Conservation (phyloP, 1,140 invertebrate genomes). For the Procambarus clarkii region DNA sequence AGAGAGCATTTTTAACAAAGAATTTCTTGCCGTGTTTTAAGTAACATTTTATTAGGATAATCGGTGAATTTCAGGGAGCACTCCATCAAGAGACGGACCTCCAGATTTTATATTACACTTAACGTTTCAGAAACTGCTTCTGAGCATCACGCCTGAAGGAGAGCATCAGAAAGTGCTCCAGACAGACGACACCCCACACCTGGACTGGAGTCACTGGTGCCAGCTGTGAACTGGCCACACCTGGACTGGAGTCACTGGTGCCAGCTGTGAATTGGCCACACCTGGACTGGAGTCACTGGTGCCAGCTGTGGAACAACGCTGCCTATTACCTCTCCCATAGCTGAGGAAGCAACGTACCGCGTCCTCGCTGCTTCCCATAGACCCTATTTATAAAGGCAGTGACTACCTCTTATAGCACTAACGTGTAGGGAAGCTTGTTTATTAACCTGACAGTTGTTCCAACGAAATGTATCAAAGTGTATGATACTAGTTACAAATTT, state of each 20-base stretch:
- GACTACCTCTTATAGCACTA: background rate
- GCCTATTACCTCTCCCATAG: background rate
- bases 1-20: too few relatives aligned
- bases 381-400: background rate
- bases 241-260: too few relatives aligned
- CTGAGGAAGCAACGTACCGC: background rate
- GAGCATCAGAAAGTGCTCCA: constrained; percentile 78
- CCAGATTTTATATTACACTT: constrained; percentile 1
- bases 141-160: constrained; percentile 78
- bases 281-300: background rate
- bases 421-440: background rate
- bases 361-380: background rate
- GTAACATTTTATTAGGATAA: too few relatives aligned
- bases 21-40: too few relatives aligned
- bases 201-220: constrained; percentile 79
- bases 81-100: background rate
- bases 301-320: too few relatives aligned
- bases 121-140: constrained; percentile 77
- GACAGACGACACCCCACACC: constrained; percentile 77
- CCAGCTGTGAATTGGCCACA: background rate
- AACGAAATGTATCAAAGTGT: background rate
- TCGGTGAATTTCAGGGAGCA: too few relatives aligned
- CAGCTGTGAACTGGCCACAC: constrained; percentile 74
- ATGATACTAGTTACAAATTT: background rate
- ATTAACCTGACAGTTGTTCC: background rate